Evolutionary conservation across 1,140 invertebrate species (phyloP).

Genomic region (Ceratina japonica): DNA sequence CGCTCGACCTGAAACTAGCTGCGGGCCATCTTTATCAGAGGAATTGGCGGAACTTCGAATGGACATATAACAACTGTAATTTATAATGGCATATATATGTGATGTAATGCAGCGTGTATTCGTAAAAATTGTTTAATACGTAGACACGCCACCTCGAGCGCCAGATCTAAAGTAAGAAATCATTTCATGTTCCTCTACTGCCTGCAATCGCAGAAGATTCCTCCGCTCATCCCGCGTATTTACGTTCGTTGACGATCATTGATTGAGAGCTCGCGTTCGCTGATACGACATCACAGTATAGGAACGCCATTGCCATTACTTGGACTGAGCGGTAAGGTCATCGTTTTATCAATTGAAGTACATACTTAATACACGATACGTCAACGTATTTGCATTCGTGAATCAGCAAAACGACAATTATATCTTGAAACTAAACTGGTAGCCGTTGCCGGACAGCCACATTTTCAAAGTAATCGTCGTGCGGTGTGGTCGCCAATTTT

Average conservation of each 20-base stretch:
- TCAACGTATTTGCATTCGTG: conserved; percentile 47
- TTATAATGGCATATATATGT: too few species aligned
- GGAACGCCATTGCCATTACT: too few species aligned
- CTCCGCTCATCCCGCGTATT: background rate
- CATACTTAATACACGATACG: background rate
- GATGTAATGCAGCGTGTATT: background rate
- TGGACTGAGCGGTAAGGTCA: conserved; percentile 12
- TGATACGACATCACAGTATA: too few species aligned
- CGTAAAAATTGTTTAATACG: background rate
- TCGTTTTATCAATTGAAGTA: conserved; percentile 14
- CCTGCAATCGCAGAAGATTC: background rate
- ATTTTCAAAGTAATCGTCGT: background rate
- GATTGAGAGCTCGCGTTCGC: background rate
- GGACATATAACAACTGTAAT: background rate
- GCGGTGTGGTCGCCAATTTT: background rate
- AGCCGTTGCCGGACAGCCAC: conserved; percentile 10
- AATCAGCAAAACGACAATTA: conserved; percentile 67
- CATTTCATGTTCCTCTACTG: conserved; percentile 2
- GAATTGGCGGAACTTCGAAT: background rate
- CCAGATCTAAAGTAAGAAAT: background rate
- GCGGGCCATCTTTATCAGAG: background rate
- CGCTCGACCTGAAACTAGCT: too few species aligned
- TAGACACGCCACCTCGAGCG: background rate
- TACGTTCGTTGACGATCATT: background rate
- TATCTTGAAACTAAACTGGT: background rate